Evolutionary conservation across 1,140 invertebrate genomes (phyloP).

Genomic region (Solen grandis): DNA sequence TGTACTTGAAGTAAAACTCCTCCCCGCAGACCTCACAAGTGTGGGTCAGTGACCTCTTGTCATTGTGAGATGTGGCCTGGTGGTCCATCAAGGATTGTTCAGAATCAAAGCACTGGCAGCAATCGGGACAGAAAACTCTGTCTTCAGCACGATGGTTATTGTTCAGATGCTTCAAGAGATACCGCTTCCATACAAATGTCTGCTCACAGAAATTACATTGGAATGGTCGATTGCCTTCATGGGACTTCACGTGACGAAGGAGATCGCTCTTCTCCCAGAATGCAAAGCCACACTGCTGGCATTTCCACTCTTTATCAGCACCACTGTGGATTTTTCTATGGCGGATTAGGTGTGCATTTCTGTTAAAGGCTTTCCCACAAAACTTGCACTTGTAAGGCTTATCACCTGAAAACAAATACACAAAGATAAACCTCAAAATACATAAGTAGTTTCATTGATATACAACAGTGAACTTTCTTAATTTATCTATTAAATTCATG

Average conservation of each 20-base stretch:
- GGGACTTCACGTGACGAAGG: constrained; percentile 36
- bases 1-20: constrained; percentile 54
- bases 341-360: constrained; percentile 83
- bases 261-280: constrained; percentile 52
- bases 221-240: constrained; percentile 43
- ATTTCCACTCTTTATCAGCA: constrained; percentile 53
- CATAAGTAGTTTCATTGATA: no score
- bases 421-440: no score
- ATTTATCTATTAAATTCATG: no score
- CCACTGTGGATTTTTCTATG: constrained; percentile 44
- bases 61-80: constrained; percentile 7
- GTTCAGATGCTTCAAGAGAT: constrained; percentile 39
- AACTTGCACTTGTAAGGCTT: constrained; percentile 97
- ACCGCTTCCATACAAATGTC: constrained; percentile 51
- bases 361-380: constrained; percentile 96
- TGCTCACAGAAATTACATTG: constrained; percentile 45
- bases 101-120: constrained; percentile 3
- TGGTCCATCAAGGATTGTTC: constrained; percentile 30
- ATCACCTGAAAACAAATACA: constrained; percentile 83
- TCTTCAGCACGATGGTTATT: constrained; percentile 33
- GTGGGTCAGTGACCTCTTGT: constrained; percentile 34
- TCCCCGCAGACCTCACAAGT: constrained; percentile 23
- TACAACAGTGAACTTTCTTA: no score
- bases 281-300: constrained; percentile 44
- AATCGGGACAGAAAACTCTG: constrained; percentile 35